Evolutionary conservation across 1,140 invertebrate genomes (phyloP).

Genomic region (Brachionus plicatilis): DNA sequence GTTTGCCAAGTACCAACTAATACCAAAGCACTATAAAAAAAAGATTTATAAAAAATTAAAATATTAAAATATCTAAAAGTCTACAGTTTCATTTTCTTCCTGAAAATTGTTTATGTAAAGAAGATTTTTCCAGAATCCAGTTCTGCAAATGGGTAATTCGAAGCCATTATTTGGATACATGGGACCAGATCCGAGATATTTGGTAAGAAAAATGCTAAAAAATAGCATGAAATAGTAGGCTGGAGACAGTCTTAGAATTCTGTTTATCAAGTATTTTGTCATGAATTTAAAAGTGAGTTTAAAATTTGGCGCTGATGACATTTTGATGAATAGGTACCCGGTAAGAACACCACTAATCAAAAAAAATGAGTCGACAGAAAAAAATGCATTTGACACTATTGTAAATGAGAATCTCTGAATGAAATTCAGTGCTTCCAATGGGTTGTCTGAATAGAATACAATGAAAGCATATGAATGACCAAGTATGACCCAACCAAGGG

Average conservation of each 20-base stretch:
- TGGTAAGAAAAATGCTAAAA: not conserved
- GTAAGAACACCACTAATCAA: conserved; percentile 16
- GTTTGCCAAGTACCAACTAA: conserved; percentile 72
- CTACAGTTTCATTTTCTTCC: conserved; percentile 52
- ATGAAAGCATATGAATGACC: conserved; percentile 14
- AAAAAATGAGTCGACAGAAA: conserved; percentile 35
- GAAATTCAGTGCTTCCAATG: not conserved
- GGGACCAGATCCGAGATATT: conserved; percentile 14
- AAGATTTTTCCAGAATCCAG: not conserved
- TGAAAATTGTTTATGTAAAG: conserved; percentile 63
- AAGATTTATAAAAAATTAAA: not conserved
- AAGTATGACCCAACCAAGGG: not conserved
- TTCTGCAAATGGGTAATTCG: not conserved
- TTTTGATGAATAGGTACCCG: not conserved
- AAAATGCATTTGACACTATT: conserved; percentile 26
- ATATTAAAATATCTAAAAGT: not conserved
- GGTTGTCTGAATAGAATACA: not conserved
- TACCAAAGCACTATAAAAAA: conserved; percentile 60
- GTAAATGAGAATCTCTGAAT: not conserved
- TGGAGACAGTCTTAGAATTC: conserved; percentile 14
- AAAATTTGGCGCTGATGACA: not conserved
- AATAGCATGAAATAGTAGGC: conserved; percentile 12
- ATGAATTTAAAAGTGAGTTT: not conserved
- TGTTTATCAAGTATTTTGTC: not conserved
- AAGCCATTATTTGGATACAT: conserved; percentile 21